Evolutionary conservation across 2,888 invertebrate species (phyloP), one percentile per base, ranked within the genome.

Genomic region (Liodrosophila aerea): DNA sequence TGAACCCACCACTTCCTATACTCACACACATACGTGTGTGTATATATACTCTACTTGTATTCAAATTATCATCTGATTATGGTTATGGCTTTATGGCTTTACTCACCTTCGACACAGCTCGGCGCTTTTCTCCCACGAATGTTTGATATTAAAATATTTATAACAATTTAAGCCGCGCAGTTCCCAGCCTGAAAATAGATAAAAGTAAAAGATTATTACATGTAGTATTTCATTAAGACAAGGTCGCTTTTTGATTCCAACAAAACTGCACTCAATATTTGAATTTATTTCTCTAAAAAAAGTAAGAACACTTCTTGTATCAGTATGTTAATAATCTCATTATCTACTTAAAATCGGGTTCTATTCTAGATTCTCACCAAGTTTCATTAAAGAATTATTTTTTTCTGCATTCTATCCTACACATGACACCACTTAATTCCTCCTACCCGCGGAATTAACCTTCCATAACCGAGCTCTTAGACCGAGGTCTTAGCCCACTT

Each of bases 91-190:
- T 56, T 65, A 56, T 69, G 63, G 59, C 60, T 81, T 72, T 64
- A 90, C 91, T 92, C 92, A 97, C 97, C 97, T 96, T 92, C 96
- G 95, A 92, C 97, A 97, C 91, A 97, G 92, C 92, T 97, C 96
- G 72, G 96, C 97, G 77, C 97, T 96, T 92, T 96, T 97, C 91
- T 96, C 96, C 97, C 97, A 97, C 73, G 97, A 97, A 92, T 97
- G 97, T 90, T 94, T 94, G 89, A 97, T 97, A 91, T 96, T 96
- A 92, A 97, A 97, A 92, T 96, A 97, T 93, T 96, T 97, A 91
- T 97, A 97, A 92, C 97, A 97, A 91, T 96, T 93, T 87, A 97
- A 93, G 87, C 97, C 97, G 91, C 94, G 94, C 85, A 97, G 92
- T 91, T 96, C 96, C 97, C 97, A 97, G 88, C 96, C 97, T 97